Evolutionary conservation across 2,888 invertebrate species (phyloP).

Genomic region (Oligia latruncula): DNA sequence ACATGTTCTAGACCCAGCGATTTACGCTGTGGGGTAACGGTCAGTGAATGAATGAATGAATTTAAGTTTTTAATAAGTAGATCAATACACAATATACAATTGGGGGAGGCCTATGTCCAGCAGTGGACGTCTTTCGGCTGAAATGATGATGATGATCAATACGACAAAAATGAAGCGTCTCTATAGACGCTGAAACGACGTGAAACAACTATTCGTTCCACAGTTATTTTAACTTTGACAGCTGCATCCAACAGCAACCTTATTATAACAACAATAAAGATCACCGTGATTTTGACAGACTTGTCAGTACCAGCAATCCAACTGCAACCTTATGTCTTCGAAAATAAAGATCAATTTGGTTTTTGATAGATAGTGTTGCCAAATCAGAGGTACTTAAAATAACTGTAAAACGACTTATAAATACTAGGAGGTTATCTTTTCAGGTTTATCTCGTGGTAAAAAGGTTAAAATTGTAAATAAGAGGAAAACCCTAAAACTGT

Average conservation of each 20-base stretch:
- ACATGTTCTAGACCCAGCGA: not conserved
- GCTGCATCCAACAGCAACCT: not conserved
- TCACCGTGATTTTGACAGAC: too few species aligned
- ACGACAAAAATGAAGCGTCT: not conserved
- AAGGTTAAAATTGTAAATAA: not conserved
- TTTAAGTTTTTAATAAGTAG: not conserved
- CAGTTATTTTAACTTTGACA: not conserved
- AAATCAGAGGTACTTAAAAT: not conserved
- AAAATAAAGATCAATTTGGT: not conserved
- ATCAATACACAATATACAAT: too few species aligned
- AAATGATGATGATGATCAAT: too few species aligned
- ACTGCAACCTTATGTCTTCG: not conserved
- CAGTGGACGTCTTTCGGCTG: too few species aligned
- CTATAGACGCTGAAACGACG: too few species aligned
- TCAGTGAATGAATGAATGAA: not conserved
- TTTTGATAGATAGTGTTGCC: not conserved
- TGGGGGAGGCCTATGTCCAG: too few species aligned
- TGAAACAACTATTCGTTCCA: too few species aligned
- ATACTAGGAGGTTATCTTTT: too few species aligned
- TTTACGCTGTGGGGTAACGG: not conserved
- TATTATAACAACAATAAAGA: too few species aligned
- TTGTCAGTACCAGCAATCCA: too few species aligned
- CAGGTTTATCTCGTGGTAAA: not conserved
- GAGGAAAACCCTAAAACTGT: too few species aligned
- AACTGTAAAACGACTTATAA: not conserved